These are phyloP conservation scores for Paramormyrops kingsleyae DNA, from an alignment of 2,113 vertebrate genomes.

Conservation along the genomic window DNA sequence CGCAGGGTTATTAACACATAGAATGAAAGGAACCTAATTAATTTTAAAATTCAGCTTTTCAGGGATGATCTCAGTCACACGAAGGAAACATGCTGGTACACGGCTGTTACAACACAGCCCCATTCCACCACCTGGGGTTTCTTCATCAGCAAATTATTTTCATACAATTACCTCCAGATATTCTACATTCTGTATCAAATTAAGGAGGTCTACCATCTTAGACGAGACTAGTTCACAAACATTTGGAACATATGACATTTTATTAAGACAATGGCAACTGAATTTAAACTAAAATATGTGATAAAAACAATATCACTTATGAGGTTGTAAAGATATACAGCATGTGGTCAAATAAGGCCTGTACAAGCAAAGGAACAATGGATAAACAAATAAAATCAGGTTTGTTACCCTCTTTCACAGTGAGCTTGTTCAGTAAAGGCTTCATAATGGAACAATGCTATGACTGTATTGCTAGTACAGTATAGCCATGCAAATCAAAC, in stretches of 20 bases:
- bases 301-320: neutral
- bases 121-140: neutral
- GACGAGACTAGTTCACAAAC: neutral
- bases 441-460: neutral
- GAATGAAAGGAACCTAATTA: neutral
- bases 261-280: neutral
- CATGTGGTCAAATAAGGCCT: neutral
- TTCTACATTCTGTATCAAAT: conserved; percentile 21
- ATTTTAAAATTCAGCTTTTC: neutral
- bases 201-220: neutral
- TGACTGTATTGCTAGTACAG: neutral
- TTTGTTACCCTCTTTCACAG: neutral
- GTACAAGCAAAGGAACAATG: neutral
- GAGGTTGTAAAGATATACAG: conserved; percentile 2
- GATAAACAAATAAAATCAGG: neutral
- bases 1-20: neutral
- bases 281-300: neutral
- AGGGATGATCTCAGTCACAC: neutral
- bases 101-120: conserved; percentile 49
- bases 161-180: neutral
- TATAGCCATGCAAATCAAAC: neutral
- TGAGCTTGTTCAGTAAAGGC: neutral
- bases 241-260: neutral
- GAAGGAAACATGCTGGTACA: conserved; percentile 9
- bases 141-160: neutral